phyloP scores from a whole-genome alignment of 2,888 invertebrate species.

The Epirrhoe alternata region DNA sequence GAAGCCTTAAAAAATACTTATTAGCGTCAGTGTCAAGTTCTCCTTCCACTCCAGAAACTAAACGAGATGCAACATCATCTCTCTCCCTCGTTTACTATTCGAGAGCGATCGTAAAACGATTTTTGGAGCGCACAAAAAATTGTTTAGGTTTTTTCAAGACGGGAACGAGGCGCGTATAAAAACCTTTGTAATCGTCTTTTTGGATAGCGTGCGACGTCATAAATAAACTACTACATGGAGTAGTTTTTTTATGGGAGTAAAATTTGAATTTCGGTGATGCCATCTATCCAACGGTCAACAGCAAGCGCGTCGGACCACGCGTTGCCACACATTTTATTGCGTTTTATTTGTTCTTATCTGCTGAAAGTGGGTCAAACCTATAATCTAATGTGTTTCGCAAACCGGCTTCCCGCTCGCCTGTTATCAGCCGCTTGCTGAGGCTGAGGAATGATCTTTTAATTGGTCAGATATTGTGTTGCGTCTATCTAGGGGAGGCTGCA shows the following conservation, averaged over 20 bases:
- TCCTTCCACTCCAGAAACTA: slow-evolving; percentile 55
- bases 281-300: slow-evolving; percentile 64
- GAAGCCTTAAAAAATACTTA: slow-evolving; percentile 71
- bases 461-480: slow-evolving; percentile 76
- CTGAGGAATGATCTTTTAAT: slow-evolving; percentile 72
- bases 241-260: slow-evolving; percentile 63
- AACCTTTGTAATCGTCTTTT: slow-evolving; percentile 64
- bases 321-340: slow-evolving; percentile 54
- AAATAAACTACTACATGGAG: slow-evolving; percentile 74
- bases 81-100: slow-evolving; percentile 75
- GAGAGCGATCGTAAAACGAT: slow-evolving; percentile 80
- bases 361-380: slow-evolving; percentile 66
- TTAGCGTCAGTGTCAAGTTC: slow-evolving; percentile 71
- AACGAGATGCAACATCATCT: slow-evolving; percentile 51
- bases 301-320: slow-evolving; percentile 48
- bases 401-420: slow-evolving; percentile 36
- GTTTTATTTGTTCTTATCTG: slow-evolving; percentile 73
- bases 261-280: slow-evolving; percentile 69
- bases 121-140: slow-evolving; percentile 75
- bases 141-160: slow-evolving; percentile 80
- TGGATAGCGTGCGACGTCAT: slow-evolving; percentile 74
- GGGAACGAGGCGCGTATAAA: slow-evolving; percentile 56
- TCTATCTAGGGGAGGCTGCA: slow-evolving; percentile 81
- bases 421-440: slow-evolving; percentile 41
- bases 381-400: slow-evolving; percentile 66